Evolutionary conservation across 23 tunicate genomes (phyloP), one percentile per base, ranked within the genome.

Genomic region (Trididemnum miniatum): DNA sequence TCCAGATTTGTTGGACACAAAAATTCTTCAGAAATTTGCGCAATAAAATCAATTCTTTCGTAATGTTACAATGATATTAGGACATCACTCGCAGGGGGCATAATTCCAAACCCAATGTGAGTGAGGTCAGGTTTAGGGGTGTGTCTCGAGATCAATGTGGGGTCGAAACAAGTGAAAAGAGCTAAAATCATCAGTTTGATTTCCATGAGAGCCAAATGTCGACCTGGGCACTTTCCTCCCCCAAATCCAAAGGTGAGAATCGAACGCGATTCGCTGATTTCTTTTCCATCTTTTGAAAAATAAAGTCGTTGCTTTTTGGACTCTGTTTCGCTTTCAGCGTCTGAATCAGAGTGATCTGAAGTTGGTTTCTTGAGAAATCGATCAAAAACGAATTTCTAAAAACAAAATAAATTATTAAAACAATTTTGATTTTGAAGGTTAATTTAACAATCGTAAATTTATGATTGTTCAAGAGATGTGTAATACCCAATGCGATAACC

Each of bases 61-160:
- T n/a, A n/a, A n/a, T n/a, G n/a, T n/a, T n/a, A n/a, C 57, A 49
- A 9, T 49, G 57, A 49, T 9, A 49, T 49, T 18, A 18, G 18
- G 5, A 62, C 67, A 26, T 62, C 67, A 12, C n/a, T 62, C 28
- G 26, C 29, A 20, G 96, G 96, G 15, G 96, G 96, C 96, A 91
- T 85, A 23, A 91, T 78, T 26, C 96, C 96, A 40, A 91, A 91
- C 1, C 96, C 96, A 28, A 91, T 24, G 35, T 85, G 87, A 23
- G 40, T 81, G 27, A 81, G 38, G 39, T 91, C 90, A 30, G 34
- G 64, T 15, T 49, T 71, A 4, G 96, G 96, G 1, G 33, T 34
- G 20, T 82, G 31, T 26, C 57, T 72, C 27, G 23, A 31, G 27
- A 20, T 51, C 22, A 65, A 35, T 23, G 1, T 31, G 4, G 66